Evolutionary conservation across 2,888 invertebrate genomes (phyloP), one percentile per base, ranked within the genome.

Genomic region (Scaptomyza caliginosa): DNA sequence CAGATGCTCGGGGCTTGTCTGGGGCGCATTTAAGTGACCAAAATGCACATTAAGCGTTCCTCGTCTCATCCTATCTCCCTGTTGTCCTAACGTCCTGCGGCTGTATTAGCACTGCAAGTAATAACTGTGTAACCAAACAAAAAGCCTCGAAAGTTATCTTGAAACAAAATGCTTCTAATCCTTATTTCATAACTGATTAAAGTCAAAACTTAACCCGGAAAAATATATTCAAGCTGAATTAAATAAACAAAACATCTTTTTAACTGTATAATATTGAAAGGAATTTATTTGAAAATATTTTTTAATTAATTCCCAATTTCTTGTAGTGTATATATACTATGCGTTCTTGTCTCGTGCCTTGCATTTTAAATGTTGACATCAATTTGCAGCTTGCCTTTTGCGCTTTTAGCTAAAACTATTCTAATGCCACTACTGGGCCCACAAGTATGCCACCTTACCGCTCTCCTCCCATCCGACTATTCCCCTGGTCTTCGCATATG

Each of bases 281-380:
- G n/a, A n/a, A n/a, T n/a, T n/a, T n/a, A n/a, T 23, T 23, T 8
- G 24, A 24, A 8, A 24, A 8, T 24, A 24, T 28, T 28, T 28
- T 10, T 28, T n/a, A n/a, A 28, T 11, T 3, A 11, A 28, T 3
- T 10, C 26, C 1, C 3, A 28, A n/a, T 4, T 32, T 13, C 30
- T 13, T 13, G n/a, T 1, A 32, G 16, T 34, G 34, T 34, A 16
- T 28, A 7, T 5, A 8, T 28, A 8, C 7, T 43, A 17, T 39
- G 19, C 58, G 55, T 49, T 28, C 46, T 23, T 56, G 62, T 40
- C 62, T 59, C 70, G 71, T 76, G 79, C 75, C 76, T 65, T 72
- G 80, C 80, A 75, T 77, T 77, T 67, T 72, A 77, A 78, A 75
- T 79, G 79, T 72, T 72, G 73, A 75, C 76, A 77, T 79, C 79